Base-by-base conservation (phyloP, 2,888 invertebrate species). In the Schizaphis graminum region DNA sequence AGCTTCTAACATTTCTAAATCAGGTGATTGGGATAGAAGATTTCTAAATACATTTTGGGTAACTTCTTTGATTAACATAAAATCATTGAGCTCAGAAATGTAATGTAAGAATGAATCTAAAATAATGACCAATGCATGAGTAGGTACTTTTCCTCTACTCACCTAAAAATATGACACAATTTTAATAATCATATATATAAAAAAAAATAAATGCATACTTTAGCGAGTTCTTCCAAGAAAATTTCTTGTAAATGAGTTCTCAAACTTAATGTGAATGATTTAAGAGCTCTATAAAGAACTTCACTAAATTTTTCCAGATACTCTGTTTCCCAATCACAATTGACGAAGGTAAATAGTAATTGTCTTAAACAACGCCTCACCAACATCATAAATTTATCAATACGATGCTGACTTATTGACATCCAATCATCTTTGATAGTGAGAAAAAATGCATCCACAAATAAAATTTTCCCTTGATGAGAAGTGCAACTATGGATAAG, bases 21-120 rank as follows among this genome's bases (percentile, higher is more conserved):
- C 95, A 95, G 97, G 97, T 77, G 97, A 97, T 96, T 98, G 98
- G 28, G 97, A 96, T 94, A 98, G 96, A 94, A 98, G 96, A 95
- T 97, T 97, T 47, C 97, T 97, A 95, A 98, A 97, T 89, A 98
- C 96, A 90, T 97, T 96, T 77, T 96, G 96, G 26, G 97, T 96
- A 28, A 96, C 96, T 95, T 96, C 97, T 77, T 95, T 96, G 47
- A 96, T 96, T 95, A 96, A 96, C 94, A 96, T 96, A 90, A 95
- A 95, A 95, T 97, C 97, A 84, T 96, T 96, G 47, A 97, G 96
- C 7, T 95, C 95, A 35, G 97, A 96, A 95, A 98, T 95, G 95
- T 97, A 97, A 87, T 96, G 95, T 8, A 97, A 96, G 95, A 98
- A 97, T 0, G 98, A 98, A 13, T 96, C 96, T 11, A 98, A 95